Evolutionary conservation across 2,888 invertebrate species (phyloP), one percentile per base, ranked within the genome.

Genomic region (Philereme vetulata): DNA sequence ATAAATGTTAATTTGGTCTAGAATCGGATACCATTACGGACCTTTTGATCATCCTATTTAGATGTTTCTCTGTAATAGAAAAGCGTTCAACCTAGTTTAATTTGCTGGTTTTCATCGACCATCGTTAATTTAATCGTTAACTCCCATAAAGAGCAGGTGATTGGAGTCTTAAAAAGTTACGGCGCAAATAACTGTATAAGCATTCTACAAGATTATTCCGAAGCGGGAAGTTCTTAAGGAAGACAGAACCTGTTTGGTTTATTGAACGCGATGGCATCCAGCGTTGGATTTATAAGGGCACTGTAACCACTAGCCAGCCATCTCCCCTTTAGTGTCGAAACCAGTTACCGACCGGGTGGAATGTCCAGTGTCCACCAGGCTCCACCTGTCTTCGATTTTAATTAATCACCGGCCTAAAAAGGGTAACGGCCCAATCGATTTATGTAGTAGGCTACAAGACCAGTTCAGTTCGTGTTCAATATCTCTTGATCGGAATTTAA

Each of bases 131-230:
- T 58, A 56, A 58, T 68, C 47, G 45, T 52, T 55, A 47, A 36
- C 50, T 47, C 34, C 51, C 54, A 63, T 45, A 54, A 56, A 34
- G 34, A 62, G 63, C 63, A 64, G 66, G 62, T 66, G 66, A 60
- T 4, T 38, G 38, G 38, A 38, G 53, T 46, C 42, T 60, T 63
- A 64, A 67, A 67, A 64, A 51, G 43, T 38, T 54, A 70, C 72
- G 70, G 70, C 57, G 45, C 51, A 60, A 51, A 60, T 87, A 90
- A 88, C 89, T 85, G 89, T 90, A 85, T 70, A 81, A 72, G 75
- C 85, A 85, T 86, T 88, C 85, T 87, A 86, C 85, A 77, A 84
- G 82, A 84, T 86, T 80, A 85, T 82, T 81, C 78, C 80, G 66
- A 84, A 84, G 82, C 86, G 84, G 88, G 85, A 87, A 86, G 88